These are phyloP conservation scores for Pycnonotus jocosus DNA, from an alignment of 2,113 vertebrate genomes.

Conservation along the genomic window DNA sequence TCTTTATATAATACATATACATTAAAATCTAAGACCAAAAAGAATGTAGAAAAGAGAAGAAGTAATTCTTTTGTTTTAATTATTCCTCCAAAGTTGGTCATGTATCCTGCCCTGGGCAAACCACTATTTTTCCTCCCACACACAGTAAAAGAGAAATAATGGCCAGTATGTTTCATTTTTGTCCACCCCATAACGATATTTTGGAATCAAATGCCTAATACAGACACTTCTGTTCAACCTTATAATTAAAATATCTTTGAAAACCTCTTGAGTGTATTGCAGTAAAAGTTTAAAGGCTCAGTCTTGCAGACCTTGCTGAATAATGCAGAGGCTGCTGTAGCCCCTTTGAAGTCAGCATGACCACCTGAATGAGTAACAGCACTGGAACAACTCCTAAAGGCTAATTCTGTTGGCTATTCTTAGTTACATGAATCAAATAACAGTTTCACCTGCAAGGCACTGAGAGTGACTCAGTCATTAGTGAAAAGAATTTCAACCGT, in stretches of 20 bases:
- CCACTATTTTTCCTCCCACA: background rate
- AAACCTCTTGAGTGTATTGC: background rate
- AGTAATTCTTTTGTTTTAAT: background rate
- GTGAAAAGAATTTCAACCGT: background rate
- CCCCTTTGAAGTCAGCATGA: conserved; percentile 4
- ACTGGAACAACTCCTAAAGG: background rate
- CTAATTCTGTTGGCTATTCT: background rate
- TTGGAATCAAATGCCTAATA: background rate
- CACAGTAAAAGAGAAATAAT: background rate
- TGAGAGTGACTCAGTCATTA: background rate
- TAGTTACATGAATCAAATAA: background rate
- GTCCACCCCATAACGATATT: background rate
- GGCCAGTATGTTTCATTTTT: background rate
- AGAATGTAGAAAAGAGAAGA: background rate
- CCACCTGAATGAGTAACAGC: background rate
- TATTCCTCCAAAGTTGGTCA: background rate
- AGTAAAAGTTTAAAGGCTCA: background rate
- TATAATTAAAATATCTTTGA: background rate
- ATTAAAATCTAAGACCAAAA: background rate
- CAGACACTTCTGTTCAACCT: background rate
- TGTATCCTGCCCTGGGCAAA: background rate
- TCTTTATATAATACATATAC: background rate
- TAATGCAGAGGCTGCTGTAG: background rate
- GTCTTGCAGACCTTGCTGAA: background rate
- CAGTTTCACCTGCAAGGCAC: background rate